Conservation (phyloP, 2,113 vertebrate species). For the Sclerurus mexicanus region DNA sequence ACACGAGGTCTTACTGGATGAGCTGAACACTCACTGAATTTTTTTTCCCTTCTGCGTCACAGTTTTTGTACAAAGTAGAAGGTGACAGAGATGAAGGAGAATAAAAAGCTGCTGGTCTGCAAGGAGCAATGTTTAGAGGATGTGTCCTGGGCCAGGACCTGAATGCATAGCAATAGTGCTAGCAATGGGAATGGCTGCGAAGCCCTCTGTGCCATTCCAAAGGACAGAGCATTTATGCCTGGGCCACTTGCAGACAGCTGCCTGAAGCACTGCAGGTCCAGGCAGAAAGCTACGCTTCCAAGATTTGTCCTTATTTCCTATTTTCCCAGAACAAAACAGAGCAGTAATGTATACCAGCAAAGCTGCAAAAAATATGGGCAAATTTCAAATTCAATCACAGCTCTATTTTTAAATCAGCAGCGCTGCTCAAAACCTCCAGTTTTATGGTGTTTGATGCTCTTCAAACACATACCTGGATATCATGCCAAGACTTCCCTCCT, state of each 20-base stretch:
- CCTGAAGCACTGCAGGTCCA: neutral
- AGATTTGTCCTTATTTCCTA: neutral
- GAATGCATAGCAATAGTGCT: neutral
- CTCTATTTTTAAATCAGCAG: neutral
- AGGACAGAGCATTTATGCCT: neutral
- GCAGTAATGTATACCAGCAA: neutral
- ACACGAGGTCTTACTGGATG: neutral
- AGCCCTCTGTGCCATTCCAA: neutral
- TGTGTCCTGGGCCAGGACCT: neutral
- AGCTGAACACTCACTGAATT: neutral
- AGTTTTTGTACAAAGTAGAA: neutral
- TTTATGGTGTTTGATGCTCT: neutral
- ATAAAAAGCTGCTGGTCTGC: neutral
- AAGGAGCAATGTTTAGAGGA: neutral
- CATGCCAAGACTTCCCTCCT: neutral
- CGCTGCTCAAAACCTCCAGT: neutral
- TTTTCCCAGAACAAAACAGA: neutral
- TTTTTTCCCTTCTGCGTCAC: neutral
- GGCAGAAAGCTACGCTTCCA: neutral
- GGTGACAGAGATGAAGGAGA: neutral
- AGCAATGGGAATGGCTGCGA: neutral
- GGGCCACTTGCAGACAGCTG: neutral
- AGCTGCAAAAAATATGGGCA: neutral
- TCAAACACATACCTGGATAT: neutral
- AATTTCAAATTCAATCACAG: neutral